Base-by-base conservation (phyloP, 1,140 invertebrate species). In the Orchestia grillus region DNA sequence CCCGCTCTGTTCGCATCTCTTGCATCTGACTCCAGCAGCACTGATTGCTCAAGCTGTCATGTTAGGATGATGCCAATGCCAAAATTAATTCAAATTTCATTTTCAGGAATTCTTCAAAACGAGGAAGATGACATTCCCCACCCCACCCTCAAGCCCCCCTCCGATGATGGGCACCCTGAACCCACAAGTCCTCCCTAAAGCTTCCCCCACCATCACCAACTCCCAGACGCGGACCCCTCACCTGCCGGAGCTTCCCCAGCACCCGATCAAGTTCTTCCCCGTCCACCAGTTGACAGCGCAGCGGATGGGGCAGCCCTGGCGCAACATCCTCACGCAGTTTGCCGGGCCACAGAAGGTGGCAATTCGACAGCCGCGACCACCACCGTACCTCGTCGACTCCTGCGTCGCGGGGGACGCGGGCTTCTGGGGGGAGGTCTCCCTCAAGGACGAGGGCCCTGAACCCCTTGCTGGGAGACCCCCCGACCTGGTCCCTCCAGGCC, bases 221-320 rank as follows among this genome's bases (percentile, higher is more conserved):
- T 43, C 62, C 62, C 41, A 43, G 11, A 42, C 88, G 19, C 23
- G 36, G 6, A 91, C 88, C 88, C 88, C 41, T 28, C 23, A 91
- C 41, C 44, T 91, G 28, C 41, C 44, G 41, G 88, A 15, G 41
- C 41, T 91, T 11, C 88, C 88, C 19, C 41, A 43, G 28, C 88
- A 91, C 44, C 88, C 88, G 11, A 91, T 91, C 41, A 91, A 91
- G 88, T 91, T 91, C 88, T 16, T 42, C 41, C 88, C 88, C 41
- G 41, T 91, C 19, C 41, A 44, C 11, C 11, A 42, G 44, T 91
- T 43, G 19, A 8, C 41, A 16, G 4, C 41, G 41, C 4, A 28
- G 23, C 28, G 41, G 41, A 0, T 91, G 88, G 41, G 41, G 4
- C 11, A 11, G 3, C 88, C 88, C 28, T 91, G 88, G 88, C 6